phyloP scores from a whole-genome alignment of 2,113 vertebrate species.

The Rynchops niger region DNA sequence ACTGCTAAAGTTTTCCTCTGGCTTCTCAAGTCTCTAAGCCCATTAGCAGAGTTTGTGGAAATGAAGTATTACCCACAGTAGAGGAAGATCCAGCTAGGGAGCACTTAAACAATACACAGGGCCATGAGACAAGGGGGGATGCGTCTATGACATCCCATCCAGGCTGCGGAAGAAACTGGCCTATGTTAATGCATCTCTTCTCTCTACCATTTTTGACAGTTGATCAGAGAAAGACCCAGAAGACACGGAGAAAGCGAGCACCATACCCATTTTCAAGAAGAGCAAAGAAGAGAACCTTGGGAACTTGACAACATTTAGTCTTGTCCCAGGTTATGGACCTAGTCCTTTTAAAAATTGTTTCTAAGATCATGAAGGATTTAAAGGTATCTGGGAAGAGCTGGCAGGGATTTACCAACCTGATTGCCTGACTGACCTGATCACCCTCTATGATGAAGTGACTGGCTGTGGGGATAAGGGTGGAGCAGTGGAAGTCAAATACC shows the following conservation, averaged over 20 bases:
- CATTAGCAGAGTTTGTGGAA: not conserved
- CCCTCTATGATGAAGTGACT: not conserved
- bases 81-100: not conserved
- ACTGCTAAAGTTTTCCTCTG: not conserved
- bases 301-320: not conserved
- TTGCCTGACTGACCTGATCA: not conserved
- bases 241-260: not conserved
- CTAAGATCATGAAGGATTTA: not conserved
- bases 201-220: not conserved
- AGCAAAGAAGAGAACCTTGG: not conserved
- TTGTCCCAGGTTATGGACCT: not conserved
- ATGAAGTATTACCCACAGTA: not conserved
- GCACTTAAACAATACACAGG: not conserved
- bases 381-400: not conserved
- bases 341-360: not conserved
- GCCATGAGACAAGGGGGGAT: not conserved
- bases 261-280: not conserved
- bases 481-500: not conserved
- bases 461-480: not conserved
- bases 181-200: not conserved
- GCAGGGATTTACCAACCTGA: not conserved
- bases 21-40: not conserved
- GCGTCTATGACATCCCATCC: not conserved
- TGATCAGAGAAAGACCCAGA: not conserved
- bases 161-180: not conserved